A percentile compares a stretch with the other conserved stretches of the same genome.
phyloP scores from a whole-genome alignment of 2,888 invertebrate species.

The Charanyca ferruginea region DNA sequence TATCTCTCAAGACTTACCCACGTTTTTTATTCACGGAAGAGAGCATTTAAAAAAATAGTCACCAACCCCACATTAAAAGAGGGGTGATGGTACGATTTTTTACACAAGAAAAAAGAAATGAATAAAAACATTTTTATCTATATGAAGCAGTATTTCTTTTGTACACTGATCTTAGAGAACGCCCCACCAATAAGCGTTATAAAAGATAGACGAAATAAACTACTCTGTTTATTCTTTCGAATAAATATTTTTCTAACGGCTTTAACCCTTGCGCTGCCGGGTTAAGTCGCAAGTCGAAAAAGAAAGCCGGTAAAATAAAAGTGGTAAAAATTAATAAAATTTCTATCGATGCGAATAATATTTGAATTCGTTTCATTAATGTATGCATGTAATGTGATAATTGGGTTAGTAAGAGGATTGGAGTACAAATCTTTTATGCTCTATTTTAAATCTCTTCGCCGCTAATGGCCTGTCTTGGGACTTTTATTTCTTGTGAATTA shows the following conservation, averaged over 20 bases:
- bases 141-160: constrained; percentile 72
- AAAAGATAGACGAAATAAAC: constrained; percentile 49
- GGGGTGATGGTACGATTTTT: constrained; percentile 79
- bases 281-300: constrained; percentile 17
- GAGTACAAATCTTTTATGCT: constrained; percentile 54
- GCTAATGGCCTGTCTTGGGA: constrained; percentile 52
- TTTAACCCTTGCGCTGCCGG: constrained; percentile 54
- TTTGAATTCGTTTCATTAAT: constrained; percentile 53
- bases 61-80: constrained; percentile 72
- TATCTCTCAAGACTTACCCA: constrained; percentile 75
- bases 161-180: constrained; percentile 60
- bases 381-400: constrained; percentile 62
- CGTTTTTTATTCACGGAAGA: constrained; percentile 81
- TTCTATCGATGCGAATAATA: constrained; percentile 49
- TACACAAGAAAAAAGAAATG: constrained; percentile 63
- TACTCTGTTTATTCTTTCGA: constrained; percentile 26
- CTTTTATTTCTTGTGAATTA: constrained; percentile 46
- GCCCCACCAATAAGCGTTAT: constrained; percentile 63
- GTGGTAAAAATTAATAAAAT: constrained; percentile 44
- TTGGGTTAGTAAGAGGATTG: constrained; percentile 49
- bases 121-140: constrained; percentile 83
- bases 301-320: constrained; percentile 28
- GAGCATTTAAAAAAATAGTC: constrained; percentile 70
- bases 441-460: constrained; percentile 54
- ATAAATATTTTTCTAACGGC: constrained; percentile 32